A percentile compares a stretch with the other conserved stretches of the same genome.
phyloP scores from a whole-genome alignment of 2,888 invertebrate species.

The Scrobipalpa atriplicella region DNA sequence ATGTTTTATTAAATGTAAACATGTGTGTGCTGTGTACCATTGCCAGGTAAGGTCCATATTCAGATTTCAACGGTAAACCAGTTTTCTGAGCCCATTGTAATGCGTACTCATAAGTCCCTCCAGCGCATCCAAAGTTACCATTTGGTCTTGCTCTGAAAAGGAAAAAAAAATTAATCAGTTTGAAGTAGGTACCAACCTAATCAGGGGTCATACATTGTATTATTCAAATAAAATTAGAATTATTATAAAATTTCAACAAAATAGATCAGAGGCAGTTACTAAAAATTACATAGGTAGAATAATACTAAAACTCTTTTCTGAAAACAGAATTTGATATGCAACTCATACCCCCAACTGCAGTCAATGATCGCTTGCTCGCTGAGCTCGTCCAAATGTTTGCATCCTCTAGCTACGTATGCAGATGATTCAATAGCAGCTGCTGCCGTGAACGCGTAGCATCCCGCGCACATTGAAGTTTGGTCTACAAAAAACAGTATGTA shows the following conservation, averaged over 20 bases:
- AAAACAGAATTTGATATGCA: no score
- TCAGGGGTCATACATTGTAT: no score
- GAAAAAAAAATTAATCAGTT: no score
- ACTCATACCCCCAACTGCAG: constrained; percentile 35
- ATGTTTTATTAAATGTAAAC: neutral
- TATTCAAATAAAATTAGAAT: no score
- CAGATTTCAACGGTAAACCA: constrained; percentile 32
- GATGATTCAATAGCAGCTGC: constrained; percentile 35
- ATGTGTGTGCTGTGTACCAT: constrained; percentile 30
- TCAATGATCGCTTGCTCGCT: constrained; percentile 38
- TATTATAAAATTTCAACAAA: no score
- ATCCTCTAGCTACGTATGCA: constrained; percentile 29
- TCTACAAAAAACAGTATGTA: constrained; percentile 26
- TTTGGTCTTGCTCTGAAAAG: neutral
- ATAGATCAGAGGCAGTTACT: no score
- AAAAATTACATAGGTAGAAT: no score
- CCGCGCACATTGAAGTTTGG: constrained; percentile 34
- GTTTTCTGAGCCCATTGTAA: constrained; percentile 30
- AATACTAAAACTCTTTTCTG: neutral
- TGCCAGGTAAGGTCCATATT: constrained; percentile 37
- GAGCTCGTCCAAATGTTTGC: constrained; percentile 29
- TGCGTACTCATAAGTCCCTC: constrained; percentile 31
- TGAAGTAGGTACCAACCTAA: no score
- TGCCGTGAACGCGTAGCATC: constrained; percentile 37
- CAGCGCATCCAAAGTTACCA: constrained; percentile 32